These are phyloP conservation scores for Naja naja DNA, from an alignment of 2,113 vertebrate species.

Conservation along the genomic window DNA sequence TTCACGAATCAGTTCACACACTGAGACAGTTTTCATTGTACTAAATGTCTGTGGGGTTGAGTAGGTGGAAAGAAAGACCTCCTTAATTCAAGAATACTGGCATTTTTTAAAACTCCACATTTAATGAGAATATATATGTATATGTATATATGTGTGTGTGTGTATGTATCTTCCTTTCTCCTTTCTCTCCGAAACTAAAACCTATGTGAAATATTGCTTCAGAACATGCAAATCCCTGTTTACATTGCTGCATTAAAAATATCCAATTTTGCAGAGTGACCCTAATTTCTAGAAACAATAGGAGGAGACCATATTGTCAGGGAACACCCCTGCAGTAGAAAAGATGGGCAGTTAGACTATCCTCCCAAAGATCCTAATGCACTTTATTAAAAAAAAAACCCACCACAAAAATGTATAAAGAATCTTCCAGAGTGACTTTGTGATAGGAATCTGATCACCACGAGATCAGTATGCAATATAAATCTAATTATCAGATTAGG, in stretches of 20 bases:
- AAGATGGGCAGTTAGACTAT: background rate
- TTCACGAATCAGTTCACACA: background rate
- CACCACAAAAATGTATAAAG: background rate
- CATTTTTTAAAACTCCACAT: background rate
- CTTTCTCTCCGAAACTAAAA: background rate
- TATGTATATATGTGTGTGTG: too few species aligned
- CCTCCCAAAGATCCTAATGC: background rate
- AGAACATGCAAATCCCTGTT: background rate
- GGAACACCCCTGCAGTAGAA: background rate
- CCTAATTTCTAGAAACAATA: background rate
- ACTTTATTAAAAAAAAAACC: background rate
- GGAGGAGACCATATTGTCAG: background rate
- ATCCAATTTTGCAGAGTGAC: background rate
- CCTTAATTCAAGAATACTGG: background rate
- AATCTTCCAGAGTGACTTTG: background rate
- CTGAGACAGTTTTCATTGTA: background rate
- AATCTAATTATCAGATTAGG: background rate
- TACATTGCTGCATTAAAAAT: background rate
- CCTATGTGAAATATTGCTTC: background rate
- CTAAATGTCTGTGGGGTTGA: fast-evolving
- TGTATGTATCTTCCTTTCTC: background rate
- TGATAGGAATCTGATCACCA: background rate
- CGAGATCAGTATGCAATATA: background rate
- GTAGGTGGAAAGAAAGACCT: background rate
- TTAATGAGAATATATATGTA: background rate